Base-by-base conservation (phyloP, 1,140 invertebrate species). In the Battus philenor region DNA sequence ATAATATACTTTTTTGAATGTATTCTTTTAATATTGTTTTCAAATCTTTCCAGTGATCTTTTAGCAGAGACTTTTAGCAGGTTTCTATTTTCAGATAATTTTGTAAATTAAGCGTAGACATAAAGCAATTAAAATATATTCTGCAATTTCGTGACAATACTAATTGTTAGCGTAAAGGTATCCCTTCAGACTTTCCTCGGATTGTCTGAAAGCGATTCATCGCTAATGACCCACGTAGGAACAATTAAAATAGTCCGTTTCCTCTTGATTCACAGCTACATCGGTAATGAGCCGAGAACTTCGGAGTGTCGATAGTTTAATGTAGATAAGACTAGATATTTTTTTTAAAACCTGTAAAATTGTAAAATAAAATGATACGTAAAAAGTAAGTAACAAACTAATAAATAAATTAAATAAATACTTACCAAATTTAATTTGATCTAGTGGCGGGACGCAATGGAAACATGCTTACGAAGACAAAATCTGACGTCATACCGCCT, bases 161-260 rank as follows among this genome's bases (percentile, higher is more conserved):
- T 22, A 27, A 27, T n/a, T 27, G 24, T 6, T 2, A 27, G n/a
- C 2, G 2, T 4, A 9, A 27, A 27, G 24, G 24, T n/a, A 9
- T 6, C 24, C 12, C 9, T 11, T 4, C 27, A 16, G 38, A 13
- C 24, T 41, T 41, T 41, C 38, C 33, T 17, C 9, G 15, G 38
- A 41, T 41, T 41, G 15, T 27, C 15, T 41, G 24, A 41, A 41
- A 41, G 8, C 38, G 24, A 41, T 41, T 24, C 38, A 41, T 41
- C 38, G 38, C 38, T 41, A 41, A 41, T 41, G 38, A 41, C 24
- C 38, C 38, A 41, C 38, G 38, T 41, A 41, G 38, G 38, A 41
- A 41, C 24, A 41, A 41, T 41, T 41, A 41, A 41, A 41, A 41
- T 41, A 41, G 38, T 27, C 24, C 38, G 24, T 15, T 41, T 41